Percentiles rank a stretch among this genome's conserved stretches.
These are phyloP conservation scores for Drosophila aff. DNA, from an alignment of 1,140 invertebrate species.

Conservation along the genomic window DNA sequence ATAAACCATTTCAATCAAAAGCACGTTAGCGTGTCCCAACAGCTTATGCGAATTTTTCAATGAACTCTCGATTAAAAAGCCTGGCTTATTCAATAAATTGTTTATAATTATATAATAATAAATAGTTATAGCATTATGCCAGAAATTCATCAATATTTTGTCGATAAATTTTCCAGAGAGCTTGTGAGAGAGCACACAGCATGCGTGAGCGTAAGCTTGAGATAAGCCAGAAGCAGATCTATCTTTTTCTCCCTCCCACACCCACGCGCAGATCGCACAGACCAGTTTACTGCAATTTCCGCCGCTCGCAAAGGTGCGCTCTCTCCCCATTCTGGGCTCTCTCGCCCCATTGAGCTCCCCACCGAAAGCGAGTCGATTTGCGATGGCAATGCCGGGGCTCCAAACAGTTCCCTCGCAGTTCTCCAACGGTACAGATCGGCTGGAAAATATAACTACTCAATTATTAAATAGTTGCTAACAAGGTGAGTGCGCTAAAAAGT, in stretches of 20 bases:
- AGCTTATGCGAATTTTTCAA: background rate
- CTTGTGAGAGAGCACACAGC: background rate
- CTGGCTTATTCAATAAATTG: background rate
- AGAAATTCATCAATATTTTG: background rate
- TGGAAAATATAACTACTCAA: slow-evolving; percentile 41
- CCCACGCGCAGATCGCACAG: slow-evolving; percentile 25
- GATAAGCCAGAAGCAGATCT: slow-evolving; percentile 7
- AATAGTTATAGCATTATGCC: background rate
- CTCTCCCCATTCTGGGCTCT: slow-evolving; percentile 24
- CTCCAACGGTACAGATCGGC: slow-evolving; percentile 53
- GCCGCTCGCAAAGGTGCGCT: slow-evolving; percentile 16
- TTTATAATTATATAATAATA: background rate
- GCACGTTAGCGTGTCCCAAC: slow-evolving; percentile 62
- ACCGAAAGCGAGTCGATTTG: slow-evolving; percentile 49
- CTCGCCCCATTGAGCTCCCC: slow-evolving; percentile 6
- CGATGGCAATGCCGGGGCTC: slow-evolving; percentile 43
- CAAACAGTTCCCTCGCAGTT: slow-evolving; percentile 67
- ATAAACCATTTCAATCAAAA: slow-evolving; percentile 50
- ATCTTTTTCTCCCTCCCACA: slow-evolving; percentile 1
- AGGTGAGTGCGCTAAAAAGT: slow-evolving; percentile 54
- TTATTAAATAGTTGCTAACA: slow-evolving; percentile 58
- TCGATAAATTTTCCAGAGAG: background rate
- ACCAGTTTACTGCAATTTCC: slow-evolving; percentile 24
- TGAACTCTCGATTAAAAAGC: slow-evolving; percentile 10
- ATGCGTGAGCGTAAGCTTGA: slow-evolving; percentile 7